Percentiles rank a stretch among this genome's conserved stretches.
These are phyloP conservation scores for Lacanobia wlatinum DNA, from an alignment of 2,888 invertebrate genomes.

Conservation along the genomic window DNA sequence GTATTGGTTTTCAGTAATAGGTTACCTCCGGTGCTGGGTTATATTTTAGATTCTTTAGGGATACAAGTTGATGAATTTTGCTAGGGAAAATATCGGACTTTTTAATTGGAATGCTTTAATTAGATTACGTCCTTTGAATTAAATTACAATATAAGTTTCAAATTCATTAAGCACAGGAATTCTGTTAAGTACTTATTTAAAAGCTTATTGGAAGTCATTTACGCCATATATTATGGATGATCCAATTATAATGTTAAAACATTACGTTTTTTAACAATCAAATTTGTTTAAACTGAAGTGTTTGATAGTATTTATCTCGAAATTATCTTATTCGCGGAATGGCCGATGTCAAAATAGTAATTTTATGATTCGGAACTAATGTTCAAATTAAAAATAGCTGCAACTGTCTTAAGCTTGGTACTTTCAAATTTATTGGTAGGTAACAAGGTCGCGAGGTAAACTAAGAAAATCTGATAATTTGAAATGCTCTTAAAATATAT, in stretches of 20 bases:
- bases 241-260: neutral
- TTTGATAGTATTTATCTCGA: conserved; percentile 1
- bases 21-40: neutral
- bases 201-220: neutral
- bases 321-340: conserved; percentile 8
- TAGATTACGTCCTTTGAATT: neutral
- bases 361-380: conserved; percentile 47
- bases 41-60: neutral
- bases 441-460: conserved; percentile 4
- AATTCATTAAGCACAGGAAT: conserved; percentile 3
- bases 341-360: conserved; percentile 21
- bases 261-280: conserved; percentile 5
- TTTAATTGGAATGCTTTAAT: neutral
- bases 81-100: neutral
- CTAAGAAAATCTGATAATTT: neutral
- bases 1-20: conserved; percentile 25
- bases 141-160: neutral
- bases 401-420: neutral
- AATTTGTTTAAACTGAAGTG: neutral
- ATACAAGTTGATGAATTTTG: neutral
- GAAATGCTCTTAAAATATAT: conserved; percentile 12
- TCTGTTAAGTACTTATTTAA: neutral
- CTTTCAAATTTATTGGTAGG: conserved; percentile 17
- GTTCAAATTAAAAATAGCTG: conserved; percentile 30
- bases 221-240: conserved; percentile 3